Conservation (phyloP, 2,888 invertebrate species). For the Diarsia dahlii region DNA sequence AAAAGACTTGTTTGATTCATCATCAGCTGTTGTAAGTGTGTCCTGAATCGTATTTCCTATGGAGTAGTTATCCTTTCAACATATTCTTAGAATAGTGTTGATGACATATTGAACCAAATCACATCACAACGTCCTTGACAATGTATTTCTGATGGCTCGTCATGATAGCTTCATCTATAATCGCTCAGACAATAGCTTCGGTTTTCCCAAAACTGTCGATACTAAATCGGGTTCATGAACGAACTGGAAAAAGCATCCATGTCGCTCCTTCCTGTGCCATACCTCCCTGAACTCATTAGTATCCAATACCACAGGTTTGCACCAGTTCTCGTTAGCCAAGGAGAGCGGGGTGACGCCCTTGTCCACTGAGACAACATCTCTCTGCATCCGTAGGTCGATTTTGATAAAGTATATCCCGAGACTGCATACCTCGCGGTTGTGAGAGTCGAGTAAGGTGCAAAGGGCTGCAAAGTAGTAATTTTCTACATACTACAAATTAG, state of each 20-base stretch:
- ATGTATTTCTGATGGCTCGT: background rate
- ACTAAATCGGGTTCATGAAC: background rate
- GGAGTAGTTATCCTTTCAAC: background rate
- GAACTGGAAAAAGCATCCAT: background rate
- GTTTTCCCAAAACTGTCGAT: background rate
- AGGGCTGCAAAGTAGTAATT: background rate
- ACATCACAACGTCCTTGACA: background rate
- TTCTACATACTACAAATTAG: background rate
- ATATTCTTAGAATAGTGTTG: background rate
- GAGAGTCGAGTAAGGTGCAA: background rate
- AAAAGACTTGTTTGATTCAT: constrained; percentile 71
- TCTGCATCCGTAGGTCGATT: background rate
- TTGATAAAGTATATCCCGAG: background rate
- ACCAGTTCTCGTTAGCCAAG: background rate
- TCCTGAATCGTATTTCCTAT: background rate
- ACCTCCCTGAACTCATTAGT: background rate
- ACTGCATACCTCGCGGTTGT: background rate
- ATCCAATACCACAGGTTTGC: background rate
- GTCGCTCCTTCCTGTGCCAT: background rate
- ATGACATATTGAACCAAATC: background rate
- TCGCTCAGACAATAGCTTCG: background rate
- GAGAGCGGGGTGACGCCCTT: background rate
- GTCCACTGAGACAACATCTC: background rate
- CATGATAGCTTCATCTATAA: background rate
- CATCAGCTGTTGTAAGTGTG: constrained; percentile 59